Conservation (phyloP, 2,888 invertebrate genomes). For the Microctonus aethiopoides region DNA sequence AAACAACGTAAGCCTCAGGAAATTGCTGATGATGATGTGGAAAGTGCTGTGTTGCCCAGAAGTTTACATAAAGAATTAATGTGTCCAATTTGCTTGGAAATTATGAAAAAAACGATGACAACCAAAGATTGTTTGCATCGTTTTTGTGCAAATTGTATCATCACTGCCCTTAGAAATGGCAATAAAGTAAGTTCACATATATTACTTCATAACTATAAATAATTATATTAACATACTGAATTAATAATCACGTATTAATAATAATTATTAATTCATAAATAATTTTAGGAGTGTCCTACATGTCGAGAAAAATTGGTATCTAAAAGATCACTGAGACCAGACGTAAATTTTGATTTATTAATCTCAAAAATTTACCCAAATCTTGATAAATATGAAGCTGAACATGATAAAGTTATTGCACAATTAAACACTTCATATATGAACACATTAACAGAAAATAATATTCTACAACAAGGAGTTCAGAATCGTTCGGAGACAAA, state of each 20-base stretch:
- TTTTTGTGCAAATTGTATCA: constrained; percentile 98
- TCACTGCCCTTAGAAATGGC: constrained; percentile 95
- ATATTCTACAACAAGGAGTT: neutral
- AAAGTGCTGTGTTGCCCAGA: constrained; percentile 93
- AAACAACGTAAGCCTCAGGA: constrained; percentile 96
- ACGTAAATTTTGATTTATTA: constrained; percentile 96
- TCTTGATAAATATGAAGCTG: constrained; percentile 96
- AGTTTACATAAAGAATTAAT: constrained; percentile 95
- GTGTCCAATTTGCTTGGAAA: constrained; percentile 99
- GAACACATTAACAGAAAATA: constrained; percentile 84
- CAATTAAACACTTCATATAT: constrained; percentile 94
- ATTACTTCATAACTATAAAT: neutral
- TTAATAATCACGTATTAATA: no score
- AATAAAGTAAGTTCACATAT: constrained; percentile 75
- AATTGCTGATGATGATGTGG: constrained; percentile 93
- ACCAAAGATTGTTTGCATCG: constrained; percentile 99
- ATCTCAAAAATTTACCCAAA: constrained; percentile 98
- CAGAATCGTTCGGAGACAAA: neutral
- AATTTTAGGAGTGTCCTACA: constrained; percentile 89
- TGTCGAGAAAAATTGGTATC: constrained; percentile 98
- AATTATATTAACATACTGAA: neutral
- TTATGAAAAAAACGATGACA: constrained; percentile 99
- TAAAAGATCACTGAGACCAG: constrained; percentile 93
- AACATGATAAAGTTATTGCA: constrained; percentile 87
- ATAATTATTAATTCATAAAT: neutral